Percentiles rank a stretch among this genome's conserved stretches.
These are phyloP conservation scores for Bibio marci DNA, from an alignment of 2,888 invertebrate genomes.

Conservation along the genomic window DNA sequence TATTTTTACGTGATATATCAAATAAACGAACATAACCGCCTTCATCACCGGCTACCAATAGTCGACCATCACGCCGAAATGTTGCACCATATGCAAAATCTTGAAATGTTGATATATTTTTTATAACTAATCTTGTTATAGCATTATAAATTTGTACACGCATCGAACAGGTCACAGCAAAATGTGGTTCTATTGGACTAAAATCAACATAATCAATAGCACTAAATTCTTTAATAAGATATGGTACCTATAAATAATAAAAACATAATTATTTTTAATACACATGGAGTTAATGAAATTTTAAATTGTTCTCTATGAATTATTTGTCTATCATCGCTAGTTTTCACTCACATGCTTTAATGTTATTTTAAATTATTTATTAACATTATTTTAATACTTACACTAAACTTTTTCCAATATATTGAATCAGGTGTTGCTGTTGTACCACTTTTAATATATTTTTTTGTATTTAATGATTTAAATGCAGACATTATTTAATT, in stretches of 20 bases:
- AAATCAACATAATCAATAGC: constrained; percentile 84
- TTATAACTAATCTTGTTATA: constrained; percentile 62
- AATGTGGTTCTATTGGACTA: constrained; percentile 73
- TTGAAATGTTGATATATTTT: constrained; percentile 66
- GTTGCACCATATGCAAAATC: constrained; percentile 72
- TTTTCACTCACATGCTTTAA: too few relatives aligned
- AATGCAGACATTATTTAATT: constrained; percentile 15
- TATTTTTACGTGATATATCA: constrained; percentile 66
- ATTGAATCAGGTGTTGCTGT: constrained; percentile 57
- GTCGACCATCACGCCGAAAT: constrained; percentile 62
- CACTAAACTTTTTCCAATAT: constrained; percentile 81
- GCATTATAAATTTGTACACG: constrained; percentile 78
- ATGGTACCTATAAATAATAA: constrained; percentile 45
- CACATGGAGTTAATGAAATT: background rate
- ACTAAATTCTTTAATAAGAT: constrained; percentile 81
- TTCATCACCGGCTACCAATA: constrained; percentile 81
- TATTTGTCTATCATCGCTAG: too few relatives aligned
- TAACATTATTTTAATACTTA: constrained; percentile 32
- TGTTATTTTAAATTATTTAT: constrained; percentile 10
- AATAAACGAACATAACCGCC: constrained; percentile 76
- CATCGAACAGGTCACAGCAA: constrained; percentile 85
- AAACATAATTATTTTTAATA: constrained; percentile 4
- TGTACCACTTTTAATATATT: constrained; percentile 24
- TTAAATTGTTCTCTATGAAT: too few relatives aligned
- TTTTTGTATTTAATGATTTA: constrained; percentile 20